Evolutionary conservation across 2,797 vertebrate genomes (phyloP).

Genomic region (Parambassis ranga): DNA sequence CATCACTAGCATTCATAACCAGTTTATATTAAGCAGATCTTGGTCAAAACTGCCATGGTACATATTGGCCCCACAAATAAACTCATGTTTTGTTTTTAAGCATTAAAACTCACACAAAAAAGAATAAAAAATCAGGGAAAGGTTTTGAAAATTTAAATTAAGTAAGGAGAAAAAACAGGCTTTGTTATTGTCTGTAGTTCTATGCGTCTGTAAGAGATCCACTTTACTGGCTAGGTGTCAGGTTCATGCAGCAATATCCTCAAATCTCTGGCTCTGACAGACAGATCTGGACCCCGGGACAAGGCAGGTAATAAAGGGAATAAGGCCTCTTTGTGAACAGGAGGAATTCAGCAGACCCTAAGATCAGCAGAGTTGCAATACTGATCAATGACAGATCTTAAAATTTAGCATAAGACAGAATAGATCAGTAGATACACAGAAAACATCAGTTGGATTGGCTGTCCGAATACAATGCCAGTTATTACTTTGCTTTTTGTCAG

Average conservation of each 20-base stretch:
- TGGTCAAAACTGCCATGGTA: conserved; percentile 92
- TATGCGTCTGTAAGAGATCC: conserved; percentile 40
- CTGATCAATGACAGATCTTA: conserved; percentile 17
- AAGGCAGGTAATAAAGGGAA: conserved; percentile 61
- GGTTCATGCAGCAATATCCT: conserved; percentile 64
- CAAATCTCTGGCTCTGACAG: conserved; percentile 46
- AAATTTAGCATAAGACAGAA: conserved; percentile 44
- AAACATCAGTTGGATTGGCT: conserved; percentile 16
- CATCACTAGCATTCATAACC: conserved; percentile 71
- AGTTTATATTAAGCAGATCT: conserved; percentile 85
- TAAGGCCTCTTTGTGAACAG: conserved; percentile 53
- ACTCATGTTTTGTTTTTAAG: conserved; percentile 75
- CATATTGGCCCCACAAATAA: conserved; percentile 88
- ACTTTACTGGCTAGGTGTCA: conserved; percentile 40
- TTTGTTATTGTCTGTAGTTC: conserved; percentile 46
- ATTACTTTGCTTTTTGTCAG: conserved; percentile 15
- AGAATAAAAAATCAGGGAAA: conserved; percentile 76
- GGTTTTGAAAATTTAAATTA: conserved; percentile 71
- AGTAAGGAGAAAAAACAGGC: conserved; percentile 65
- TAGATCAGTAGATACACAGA: conserved; percentile 32
- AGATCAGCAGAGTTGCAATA: conserved; percentile 30
- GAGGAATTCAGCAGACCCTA: conserved; percentile 55
- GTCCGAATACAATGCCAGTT: conserved; percentile 15
- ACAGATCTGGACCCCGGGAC: conserved; percentile 43
- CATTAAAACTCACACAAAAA: conserved; percentile 78